Base-by-base conservation (phyloP, 2,797 vertebrate genomes). In the Micromesistius poutassou region DNA sequence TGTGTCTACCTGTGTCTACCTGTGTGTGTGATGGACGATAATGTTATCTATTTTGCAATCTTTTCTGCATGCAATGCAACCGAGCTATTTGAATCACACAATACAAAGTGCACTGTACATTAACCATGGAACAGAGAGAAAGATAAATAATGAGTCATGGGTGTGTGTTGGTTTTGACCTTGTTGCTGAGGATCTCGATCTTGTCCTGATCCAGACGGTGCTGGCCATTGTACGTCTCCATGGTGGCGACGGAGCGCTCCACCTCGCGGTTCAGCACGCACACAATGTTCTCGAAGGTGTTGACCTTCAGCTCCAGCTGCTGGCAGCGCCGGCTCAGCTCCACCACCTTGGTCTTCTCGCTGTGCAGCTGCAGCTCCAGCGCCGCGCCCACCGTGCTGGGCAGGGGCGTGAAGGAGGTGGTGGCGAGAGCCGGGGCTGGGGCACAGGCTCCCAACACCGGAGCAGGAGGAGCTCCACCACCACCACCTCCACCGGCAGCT, bases 211-310 rank as follows among this genome's bases (percentile, higher is more conserved):
- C 97, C 28, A 97, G 92, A 1, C 94, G 93, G 72, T 97, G 97
- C 70, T 98, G 98, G 30, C 95, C 95, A 79, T 94, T 94, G 74
- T 95, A 96, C 38, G 97, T 97, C 87, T 98, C 97, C 0, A 96
- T 95, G 0, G 95, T 94, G 77, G 95, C 86, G 28, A 96, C 95
- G 13, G 95, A 95, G 76, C 96, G 90, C 87, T 98, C 97, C 93
- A 95, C 93, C 90, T 99, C 97, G 4, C 96, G 94, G 89, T 98
- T 98, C 42, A 99, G 95, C 80, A 99, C 97, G 0, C 97, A 98
- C 19, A 98, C 96, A 0, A 98, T 98, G 93, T 98, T 98, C 93
- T 99, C 97, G 0, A 99, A 97, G 1, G 97, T 97, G 86, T 91
- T 90, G 0, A 96, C 94, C 89, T 97, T 98, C 82, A 95, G 93